Evolutionary conservation across 2,888 invertebrate species (phyloP).

Genomic region (Drosophila nr. fundita): DNA sequence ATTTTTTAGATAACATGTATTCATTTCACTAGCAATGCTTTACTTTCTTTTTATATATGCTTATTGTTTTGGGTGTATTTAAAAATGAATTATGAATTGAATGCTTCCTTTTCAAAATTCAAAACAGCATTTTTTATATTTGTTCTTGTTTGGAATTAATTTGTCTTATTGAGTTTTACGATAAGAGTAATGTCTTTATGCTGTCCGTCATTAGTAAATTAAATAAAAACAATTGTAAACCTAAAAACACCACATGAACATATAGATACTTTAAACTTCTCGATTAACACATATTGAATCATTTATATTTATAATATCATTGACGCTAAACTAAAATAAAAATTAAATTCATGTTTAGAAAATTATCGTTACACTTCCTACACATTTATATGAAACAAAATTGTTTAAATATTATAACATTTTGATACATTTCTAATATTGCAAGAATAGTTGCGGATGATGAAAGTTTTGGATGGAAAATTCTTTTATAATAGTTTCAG

Average conservation of each 20-base stretch:
- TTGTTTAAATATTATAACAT: conserved; percentile 22
- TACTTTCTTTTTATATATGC: conserved; percentile 6
- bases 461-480: conserved; percentile 5
- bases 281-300: conserved; percentile 2
- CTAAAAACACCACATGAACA: conserved; percentile 14
- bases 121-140: conserved; percentile 9
- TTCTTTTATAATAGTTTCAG: conserved; percentile 14
- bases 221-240: conserved; percentile 14
- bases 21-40: conserved; percentile 32
- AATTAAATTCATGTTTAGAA: neutral
- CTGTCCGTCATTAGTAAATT: conserved; percentile 31
- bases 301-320: conserved; percentile 12
- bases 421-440: conserved; percentile 35
- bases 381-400: conserved; percentile 26
- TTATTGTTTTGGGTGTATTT: conserved; percentile 23
- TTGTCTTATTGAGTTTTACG: neutral
- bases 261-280: neutral
- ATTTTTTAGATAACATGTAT: conserved; percentile 11
- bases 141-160: conserved; percentile 2
- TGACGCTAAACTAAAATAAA: neutral
- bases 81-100: conserved; percentile 30
- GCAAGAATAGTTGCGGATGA: conserved; percentile 12
- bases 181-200: conserved; percentile 6
- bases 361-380: neutral
- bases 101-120: conserved; percentile 11